A percentile compares a stretch with the other conserved stretches of the same genome.
phyloP scores from a whole-genome alignment of 1,140 invertebrate genomes.

The Onthophagus taurus region DNA sequence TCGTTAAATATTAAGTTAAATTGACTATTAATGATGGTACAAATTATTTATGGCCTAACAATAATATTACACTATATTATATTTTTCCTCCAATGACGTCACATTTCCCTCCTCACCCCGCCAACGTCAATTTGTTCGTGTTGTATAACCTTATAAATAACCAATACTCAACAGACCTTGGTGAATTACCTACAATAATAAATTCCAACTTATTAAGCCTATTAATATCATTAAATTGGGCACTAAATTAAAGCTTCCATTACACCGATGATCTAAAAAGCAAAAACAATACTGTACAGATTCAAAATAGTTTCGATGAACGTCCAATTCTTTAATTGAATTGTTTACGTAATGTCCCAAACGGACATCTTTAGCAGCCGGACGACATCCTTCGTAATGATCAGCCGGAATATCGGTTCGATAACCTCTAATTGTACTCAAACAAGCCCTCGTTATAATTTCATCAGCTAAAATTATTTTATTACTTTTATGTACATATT shows the following conservation, averaged over 20 bases:
- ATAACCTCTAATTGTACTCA: conserved; percentile 66
- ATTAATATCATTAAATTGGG: neutral
- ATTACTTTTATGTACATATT: neutral
- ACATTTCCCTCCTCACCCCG: too few species aligned
- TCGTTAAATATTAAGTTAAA: too few species aligned
- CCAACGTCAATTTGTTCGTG: too few species aligned
- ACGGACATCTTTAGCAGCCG: conserved; percentile 66
- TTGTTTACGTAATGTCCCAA: conserved; percentile 83
- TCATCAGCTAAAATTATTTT: conserved; percentile 57
- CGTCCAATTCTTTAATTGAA: conserved; percentile 73
- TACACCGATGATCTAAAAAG: conserved; percentile 83
- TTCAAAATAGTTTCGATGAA: conserved; percentile 75
- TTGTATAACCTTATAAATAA: too few species aligned
- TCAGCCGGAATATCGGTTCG: conserved; percentile 86
- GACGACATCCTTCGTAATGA: conserved; percentile 79
- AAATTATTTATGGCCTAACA: too few species aligned
- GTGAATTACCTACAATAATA: too few species aligned
- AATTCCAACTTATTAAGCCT: too few species aligned
- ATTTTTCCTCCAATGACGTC: too few species aligned
- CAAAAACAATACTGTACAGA: conserved; percentile 84
- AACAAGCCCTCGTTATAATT: conserved; percentile 75
- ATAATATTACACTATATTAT: too few species aligned
- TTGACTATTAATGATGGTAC: too few species aligned
- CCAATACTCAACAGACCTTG: too few species aligned
- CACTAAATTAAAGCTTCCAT: conserved; percentile 35